phyloP scores from a whole-genome alignment of 2,113 vertebrate genomes.

The Sapayoa aenigma region DNA sequence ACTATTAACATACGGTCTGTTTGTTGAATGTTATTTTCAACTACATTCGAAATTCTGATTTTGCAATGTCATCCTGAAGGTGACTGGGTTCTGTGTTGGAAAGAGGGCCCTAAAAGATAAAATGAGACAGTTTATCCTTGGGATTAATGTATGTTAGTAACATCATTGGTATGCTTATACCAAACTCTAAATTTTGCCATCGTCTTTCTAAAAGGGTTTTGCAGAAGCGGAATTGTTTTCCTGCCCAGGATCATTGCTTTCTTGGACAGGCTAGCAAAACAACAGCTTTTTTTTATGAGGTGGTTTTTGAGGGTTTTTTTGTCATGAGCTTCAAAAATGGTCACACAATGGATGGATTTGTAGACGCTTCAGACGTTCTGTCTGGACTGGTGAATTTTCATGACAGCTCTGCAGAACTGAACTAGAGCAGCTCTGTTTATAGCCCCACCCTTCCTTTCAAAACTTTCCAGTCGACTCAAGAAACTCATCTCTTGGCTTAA shows the following conservation, averaged over 20 bases:
- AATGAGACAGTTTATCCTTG: neutral
- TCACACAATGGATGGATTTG: conserved; percentile 36
- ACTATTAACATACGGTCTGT: conserved; percentile 77
- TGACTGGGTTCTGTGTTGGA: neutral
- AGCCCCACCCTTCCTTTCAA: conserved; percentile 52
- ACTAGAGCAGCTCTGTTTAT: conserved; percentile 44
- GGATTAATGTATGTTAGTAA: neutral
- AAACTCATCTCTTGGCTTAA: conserved; percentile 62
- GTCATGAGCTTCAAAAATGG: neutral
- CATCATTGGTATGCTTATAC: neutral
- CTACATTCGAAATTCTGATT: neutral
- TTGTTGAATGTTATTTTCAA: neutral
- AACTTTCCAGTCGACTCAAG: conserved; percentile 55
- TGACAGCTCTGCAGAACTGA: conserved; percentile 30
- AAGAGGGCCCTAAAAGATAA: neutral
- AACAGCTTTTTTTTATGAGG: neutral
- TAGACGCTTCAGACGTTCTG: conserved; percentile 23
- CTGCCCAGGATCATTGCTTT: neutral
- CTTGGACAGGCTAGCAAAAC: conserved; percentile 5
- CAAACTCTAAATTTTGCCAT: neutral
- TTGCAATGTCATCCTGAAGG: neutral
- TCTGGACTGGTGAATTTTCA: conserved; percentile 53
- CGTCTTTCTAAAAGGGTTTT: neutral
- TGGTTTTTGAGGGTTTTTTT: neutral
- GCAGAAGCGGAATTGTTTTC: conserved; percentile 11